phyloP scores from a whole-genome alignment of 1,140 invertebrate genomes.

The Cyclargus thomasi region DNA sequence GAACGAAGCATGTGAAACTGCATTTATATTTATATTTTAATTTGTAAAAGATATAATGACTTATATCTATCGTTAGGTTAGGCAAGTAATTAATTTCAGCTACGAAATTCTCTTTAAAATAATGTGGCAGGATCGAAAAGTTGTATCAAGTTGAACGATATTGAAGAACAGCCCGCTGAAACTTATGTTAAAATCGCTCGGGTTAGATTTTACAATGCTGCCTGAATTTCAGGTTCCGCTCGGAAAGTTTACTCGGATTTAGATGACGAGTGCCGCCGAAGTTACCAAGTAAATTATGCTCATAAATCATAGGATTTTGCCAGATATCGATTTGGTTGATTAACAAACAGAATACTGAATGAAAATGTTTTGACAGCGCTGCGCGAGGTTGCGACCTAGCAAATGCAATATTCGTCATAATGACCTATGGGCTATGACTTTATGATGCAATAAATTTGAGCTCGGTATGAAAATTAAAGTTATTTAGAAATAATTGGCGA shows the following conservation, averaged over 20 bases:
- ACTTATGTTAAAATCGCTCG: background rate
- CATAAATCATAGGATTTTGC: background rate
- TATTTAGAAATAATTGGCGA: too few relatives aligned
- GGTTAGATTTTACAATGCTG: background rate
- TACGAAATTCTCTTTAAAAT: too few relatives aligned
- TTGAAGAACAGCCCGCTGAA: background rate
- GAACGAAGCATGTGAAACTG: too few relatives aligned
- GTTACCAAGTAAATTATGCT: background rate
- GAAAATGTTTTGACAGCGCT: background rate
- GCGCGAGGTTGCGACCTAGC: too few relatives aligned
- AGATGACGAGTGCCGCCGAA: background rate
- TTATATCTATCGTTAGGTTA: too few relatives aligned
- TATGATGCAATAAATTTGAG: too few relatives aligned
- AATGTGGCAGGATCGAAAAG: background rate
- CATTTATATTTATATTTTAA: too few relatives aligned
- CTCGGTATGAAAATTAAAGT: background rate
- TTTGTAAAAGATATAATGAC: too few relatives aligned
- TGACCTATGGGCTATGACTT: too few relatives aligned
- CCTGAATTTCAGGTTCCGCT: background rate
- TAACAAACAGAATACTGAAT: background rate
- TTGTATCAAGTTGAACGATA: background rate
- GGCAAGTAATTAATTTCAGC: too few relatives aligned
- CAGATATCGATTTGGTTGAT: background rate
- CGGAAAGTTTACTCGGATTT: background rate
- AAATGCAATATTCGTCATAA: too few relatives aligned